Conservation (phyloP, 2,797 vertebrate species). For the Pitangus sulphuratus region DNA sequence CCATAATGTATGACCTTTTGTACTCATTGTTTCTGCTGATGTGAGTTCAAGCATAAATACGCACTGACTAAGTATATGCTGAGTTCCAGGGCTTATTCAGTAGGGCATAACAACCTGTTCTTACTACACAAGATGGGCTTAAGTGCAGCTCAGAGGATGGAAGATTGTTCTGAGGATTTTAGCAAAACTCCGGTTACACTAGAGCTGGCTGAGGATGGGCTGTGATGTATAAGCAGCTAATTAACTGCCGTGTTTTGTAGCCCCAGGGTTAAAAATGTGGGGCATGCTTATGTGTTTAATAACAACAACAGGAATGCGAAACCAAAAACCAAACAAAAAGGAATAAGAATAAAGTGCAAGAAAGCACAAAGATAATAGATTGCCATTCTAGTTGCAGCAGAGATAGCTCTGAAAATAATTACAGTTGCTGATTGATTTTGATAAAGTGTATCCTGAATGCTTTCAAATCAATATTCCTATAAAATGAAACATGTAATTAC, state of each 20-base stretch:
- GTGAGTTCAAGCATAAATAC: conserved; percentile 9
- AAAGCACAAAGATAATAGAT: not conserved
- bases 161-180: not conserved
- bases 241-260: not conserved
- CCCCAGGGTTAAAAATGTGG: not conserved
- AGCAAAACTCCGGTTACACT: not conserved
- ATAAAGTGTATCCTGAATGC: conserved; percentile 5
- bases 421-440: conserved; percentile 40
- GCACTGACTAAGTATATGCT: not conserved
- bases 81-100: not conserved
- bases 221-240: not conserved
- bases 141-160: not conserved
- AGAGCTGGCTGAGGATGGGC: not conserved
- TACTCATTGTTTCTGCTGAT: not conserved
- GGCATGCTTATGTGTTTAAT: not conserved
- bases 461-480: conserved; percentile 40
- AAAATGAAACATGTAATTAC: conserved; percentile 17
- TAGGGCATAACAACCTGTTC: not conserved
- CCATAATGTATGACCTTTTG: not conserved
- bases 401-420: not conserved
- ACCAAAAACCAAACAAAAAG: not conserved
- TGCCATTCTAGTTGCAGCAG: not conserved
- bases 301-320: not conserved
- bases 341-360: not conserved
- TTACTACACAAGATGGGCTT: not conserved